Evolutionary conservation across 2,113 vertebrate genomes (phyloP).

Genomic region (Apistogramma diplotaenia): DNA sequence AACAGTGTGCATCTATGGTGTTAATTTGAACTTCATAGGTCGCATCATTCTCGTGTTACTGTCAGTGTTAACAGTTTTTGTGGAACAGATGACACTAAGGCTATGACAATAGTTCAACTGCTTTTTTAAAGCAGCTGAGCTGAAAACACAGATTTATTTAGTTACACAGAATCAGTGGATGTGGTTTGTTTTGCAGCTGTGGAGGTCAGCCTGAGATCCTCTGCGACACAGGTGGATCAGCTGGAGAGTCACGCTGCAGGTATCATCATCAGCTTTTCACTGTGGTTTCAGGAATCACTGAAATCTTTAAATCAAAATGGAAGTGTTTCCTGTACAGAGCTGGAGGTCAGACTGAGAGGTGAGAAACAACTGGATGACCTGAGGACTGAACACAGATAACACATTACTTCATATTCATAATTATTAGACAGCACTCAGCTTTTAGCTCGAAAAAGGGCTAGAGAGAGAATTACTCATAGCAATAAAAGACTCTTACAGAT

Average conservation of each 20-base stretch:
- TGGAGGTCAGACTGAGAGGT: not conserved
- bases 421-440: too few relatives aligned
- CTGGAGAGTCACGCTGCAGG: not conserved
- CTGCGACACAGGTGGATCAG: not conserved
- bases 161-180: too few relatives aligned
- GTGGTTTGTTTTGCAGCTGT: constrained; percentile 6
- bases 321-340: not conserved
- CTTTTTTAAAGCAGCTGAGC: too few relatives aligned
- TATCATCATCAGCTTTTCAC: not conserved
- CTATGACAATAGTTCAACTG: too few relatives aligned
- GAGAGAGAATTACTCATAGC: not conserved
- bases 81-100: too few relatives aligned
- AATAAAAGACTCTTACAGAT: not conserved
- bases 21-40: too few relatives aligned
- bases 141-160: too few relatives aligned
- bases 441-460: too few relatives aligned
- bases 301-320: not conserved
- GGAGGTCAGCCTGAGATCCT: not conserved
- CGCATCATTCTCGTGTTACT: too few relatives aligned
- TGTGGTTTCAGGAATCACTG: not conserved
- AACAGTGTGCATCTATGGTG: too few relatives aligned
- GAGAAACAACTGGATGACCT: constrained; percentile 26
- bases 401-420: not conserved
- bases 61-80: too few relatives aligned
- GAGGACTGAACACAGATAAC: not conserved